These are phyloP conservation scores for Oreohelix idahoensis DNA, from an alignment of 1,140 invertebrate genomes.

Conservation along the genomic window DNA sequence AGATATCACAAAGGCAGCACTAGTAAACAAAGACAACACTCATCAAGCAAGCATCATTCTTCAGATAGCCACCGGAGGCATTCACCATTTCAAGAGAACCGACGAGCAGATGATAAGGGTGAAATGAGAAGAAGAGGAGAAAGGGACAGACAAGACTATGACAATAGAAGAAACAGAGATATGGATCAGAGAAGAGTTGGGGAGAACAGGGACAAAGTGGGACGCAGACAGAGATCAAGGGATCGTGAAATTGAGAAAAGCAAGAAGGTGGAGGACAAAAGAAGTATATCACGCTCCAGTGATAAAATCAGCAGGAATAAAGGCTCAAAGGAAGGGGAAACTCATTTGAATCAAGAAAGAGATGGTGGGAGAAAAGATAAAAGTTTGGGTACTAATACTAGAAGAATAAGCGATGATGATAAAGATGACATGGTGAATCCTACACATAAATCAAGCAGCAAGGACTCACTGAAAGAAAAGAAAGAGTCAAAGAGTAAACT, in stretches of 20 bases:
- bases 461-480: neutral
- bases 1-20: neutral
- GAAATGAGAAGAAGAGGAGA: neutral
- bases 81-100: neutral
- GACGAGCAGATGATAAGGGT: conserved; percentile 6
- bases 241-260: conserved; percentile 37
- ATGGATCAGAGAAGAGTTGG: neutral
- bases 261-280: conserved; percentile 25
- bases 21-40: neutral
- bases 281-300: neutral
- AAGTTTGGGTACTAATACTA: conserved; percentile 45
- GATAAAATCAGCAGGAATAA: conserved; percentile 12
- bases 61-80: neutral
- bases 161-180: neutral
- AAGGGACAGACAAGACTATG: neutral
- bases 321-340: conserved; percentile 14
- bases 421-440: neutral
- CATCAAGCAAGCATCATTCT: neutral
- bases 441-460: neutral
- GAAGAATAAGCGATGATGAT: conserved; percentile 48
- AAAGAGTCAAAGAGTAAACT: neutral
- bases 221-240: conserved; percentile 24
- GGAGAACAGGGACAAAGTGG: neutral
- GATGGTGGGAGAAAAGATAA: conserved; percentile 12
- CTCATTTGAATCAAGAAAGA: neutral